phyloP scores from a whole-genome alignment of 2,113 vertebrate species.

The Bubo bubo region DNA sequence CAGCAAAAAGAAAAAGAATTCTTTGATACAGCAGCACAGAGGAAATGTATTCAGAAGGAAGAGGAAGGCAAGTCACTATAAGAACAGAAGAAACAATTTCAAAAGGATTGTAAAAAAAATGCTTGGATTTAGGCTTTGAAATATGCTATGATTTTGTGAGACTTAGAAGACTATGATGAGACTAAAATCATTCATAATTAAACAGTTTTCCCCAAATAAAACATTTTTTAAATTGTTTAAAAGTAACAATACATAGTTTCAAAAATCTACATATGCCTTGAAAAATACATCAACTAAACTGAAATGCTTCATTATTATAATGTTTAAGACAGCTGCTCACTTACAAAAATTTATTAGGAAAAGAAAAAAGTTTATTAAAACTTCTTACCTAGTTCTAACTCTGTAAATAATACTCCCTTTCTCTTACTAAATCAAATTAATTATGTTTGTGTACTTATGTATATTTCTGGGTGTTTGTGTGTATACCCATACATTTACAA shows the following conservation, averaged over 20 bases:
- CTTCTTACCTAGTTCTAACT: not conserved
- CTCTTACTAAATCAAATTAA: not conserved
- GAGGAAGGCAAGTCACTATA: conserved; percentile 26
- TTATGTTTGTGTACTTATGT: not conserved
- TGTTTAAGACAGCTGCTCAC: not conserved
- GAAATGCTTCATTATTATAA: not conserved
- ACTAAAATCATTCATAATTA: conserved; percentile 35
- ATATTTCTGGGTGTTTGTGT: not conserved
- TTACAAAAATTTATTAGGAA: not conserved
- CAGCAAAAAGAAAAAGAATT: conserved; percentile 32
- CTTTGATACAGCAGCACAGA: conserved; percentile 59
- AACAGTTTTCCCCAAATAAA: conserved; percentile 6
- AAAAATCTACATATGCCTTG: not conserved
- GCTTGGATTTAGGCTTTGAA: conserved; percentile 34
- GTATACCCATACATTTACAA: not conserved
- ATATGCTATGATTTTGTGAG: not conserved
- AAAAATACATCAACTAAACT: not conserved
- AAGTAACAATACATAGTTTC: not conserved
- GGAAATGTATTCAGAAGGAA: conserved; percentile 59
- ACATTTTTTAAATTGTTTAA: not conserved
- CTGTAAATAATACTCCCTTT: not conserved
- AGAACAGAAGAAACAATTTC: conserved; percentile 43
- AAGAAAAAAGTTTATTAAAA: not conserved
- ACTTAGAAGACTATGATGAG: not conserved
- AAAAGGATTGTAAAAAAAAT: conserved; percentile 4